Evolutionary conservation across 2,113 vertebrate genomes (phyloP).

Genomic region (Nansenia antarctica): DNA sequence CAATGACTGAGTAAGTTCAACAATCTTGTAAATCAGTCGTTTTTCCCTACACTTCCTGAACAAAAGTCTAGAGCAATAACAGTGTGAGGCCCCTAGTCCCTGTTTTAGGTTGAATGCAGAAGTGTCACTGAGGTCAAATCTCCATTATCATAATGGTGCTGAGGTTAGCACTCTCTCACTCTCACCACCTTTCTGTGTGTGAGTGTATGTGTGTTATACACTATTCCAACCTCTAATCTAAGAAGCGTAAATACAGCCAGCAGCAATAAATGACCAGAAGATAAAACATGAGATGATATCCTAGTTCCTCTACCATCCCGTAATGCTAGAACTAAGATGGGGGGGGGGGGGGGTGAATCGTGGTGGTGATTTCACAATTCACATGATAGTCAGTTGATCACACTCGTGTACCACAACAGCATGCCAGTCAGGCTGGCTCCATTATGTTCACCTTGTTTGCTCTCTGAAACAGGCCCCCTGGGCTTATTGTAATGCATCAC

Average conservation of each 20-base stretch:
- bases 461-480: slow-evolving; percentile 9
- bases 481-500: background rate
- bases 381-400: slow-evolving; percentile 38
- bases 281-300: background rate
- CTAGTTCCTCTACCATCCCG: background rate
- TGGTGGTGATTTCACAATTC: background rate
- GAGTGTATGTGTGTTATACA: background rate
- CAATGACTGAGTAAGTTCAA: no score
- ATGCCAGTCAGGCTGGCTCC: slow-evolving; percentile 35
- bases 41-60: slow-evolving; percentile 39
- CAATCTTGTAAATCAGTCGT: no score
- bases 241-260: no score
- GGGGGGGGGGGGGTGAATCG: no score
- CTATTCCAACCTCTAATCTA: background rate
- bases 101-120: slow-evolving; percentile 25
- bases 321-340: background rate
- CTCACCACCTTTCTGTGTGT: background rate
- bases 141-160: slow-evolving; percentile 33
- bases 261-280: background rate
- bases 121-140: background rate
- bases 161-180: slow-evolving; percentile 35
- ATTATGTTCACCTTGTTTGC: slow-evolving; percentile 31
- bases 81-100: slow-evolving; percentile 11
- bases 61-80: slow-evolving; percentile 38
- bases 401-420: background rate